These are phyloP conservation scores for Eulemur macaco DNA, from an alignment of 2,113 vertebrate species.

Conservation along the genomic window DNA sequence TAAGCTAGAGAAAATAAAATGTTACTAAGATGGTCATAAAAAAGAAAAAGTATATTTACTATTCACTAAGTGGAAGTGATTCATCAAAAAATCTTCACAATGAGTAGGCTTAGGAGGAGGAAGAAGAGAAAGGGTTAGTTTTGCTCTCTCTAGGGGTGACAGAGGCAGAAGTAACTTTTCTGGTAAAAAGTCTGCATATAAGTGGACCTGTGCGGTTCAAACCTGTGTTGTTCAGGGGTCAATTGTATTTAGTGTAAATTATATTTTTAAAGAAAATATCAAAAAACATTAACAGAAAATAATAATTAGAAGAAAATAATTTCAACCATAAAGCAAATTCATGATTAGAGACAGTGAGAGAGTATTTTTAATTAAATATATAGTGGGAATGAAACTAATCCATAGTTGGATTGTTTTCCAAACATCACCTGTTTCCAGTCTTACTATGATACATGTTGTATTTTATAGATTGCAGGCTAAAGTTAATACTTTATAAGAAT, in stretches of 20 bases:
- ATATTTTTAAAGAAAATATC: neutral
- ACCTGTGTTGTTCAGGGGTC: neutral
- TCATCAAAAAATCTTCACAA: neutral
- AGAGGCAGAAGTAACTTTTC: neutral
- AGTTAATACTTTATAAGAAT: neutral
- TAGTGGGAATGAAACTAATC: neutral
- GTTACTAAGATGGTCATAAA: neutral
- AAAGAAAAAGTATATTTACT: neutral
- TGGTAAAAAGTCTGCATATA: neutral
- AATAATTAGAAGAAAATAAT: neutral
- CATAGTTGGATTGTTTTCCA: neutral
- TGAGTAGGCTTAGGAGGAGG: neutral
- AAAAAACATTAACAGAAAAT: too few species aligned
- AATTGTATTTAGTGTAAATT: neutral
- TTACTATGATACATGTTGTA: neutral
- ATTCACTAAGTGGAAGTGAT: neutral
- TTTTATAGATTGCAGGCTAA: neutral
- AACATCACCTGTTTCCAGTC: neutral
- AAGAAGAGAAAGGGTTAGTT: neutral
- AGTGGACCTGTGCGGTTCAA: neutral
- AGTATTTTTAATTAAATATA: neutral
- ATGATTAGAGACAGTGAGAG: neutral
- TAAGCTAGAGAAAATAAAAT: neutral
- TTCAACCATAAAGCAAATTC: neutral
- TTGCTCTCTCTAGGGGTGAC: neutral